Evolutionary conservation across 1,140 invertebrate species (phyloP), one percentile per base, ranked within the genome.

Genomic region (Cydia strobilella): DNA sequence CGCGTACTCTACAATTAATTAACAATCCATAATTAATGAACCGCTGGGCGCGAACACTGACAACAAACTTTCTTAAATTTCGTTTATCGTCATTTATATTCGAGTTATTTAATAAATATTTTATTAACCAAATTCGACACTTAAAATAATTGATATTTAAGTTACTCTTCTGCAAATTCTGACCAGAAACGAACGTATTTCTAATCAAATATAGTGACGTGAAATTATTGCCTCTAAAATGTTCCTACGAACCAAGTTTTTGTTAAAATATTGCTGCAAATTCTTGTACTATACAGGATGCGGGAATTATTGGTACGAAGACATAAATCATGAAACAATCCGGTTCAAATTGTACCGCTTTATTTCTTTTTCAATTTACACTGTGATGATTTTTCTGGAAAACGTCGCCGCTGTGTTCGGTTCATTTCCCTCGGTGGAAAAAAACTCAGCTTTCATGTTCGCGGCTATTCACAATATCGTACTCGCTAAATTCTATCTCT

Each of bases 401-500:
- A 92, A 92, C 71, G 59, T 89, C n/a, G 90, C 89, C 0, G 87
- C 86, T n/a, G 75, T 84, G 25, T 88, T 88, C 73, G 90, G 86
- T 12, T 80, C 79, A 66, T 92, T 91, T 77, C 88, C 89, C 72
- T 84, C 88, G 79, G 87, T 92, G 69, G 89, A 90, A 79, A 89
- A 90, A 77, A 89, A 90, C 76, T 92, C 89, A 23, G 84, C 89
- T 15, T 82, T 88, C 31, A 92, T 90, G 90, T 92, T 90, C 72
- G 77, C 88, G 6, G 90, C 86, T 39, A 89, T 92, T 75, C 90
- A 92, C 73, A 87, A 90, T 74, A 90, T 91, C 72, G 89, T 92
- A 39, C 81, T 92, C n/a, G 79, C 84, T 63, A 92, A 91, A 85
- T 90, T 89, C 85, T 87, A 84, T 77, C 77, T 90, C 0, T 73